A percentile compares a stretch with the other conserved stretches of the same genome.
Evolutionary conservation across 2,888 invertebrate species (phyloP).

Genomic region (Salticus scenicus): DNA sequence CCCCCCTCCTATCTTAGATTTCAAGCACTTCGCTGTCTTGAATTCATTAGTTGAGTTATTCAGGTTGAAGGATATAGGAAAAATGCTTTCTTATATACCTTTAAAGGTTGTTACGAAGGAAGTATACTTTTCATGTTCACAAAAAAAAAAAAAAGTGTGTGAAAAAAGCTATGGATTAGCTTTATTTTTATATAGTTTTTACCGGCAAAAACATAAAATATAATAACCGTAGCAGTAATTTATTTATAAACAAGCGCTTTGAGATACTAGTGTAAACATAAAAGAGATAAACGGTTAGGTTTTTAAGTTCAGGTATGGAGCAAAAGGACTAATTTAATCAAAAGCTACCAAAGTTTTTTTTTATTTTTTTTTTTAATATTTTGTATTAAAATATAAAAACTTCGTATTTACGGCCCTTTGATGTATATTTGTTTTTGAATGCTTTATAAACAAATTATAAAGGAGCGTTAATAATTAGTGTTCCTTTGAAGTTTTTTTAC

Average conservation of each 20-base stretch:
- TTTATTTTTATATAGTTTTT: neutral
- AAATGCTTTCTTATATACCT: slow-evolving; percentile 13
- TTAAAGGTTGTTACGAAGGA: neutral
- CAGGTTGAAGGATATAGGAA: slow-evolving; percentile 36
- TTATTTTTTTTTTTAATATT: no score
- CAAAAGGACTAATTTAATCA: neutral
- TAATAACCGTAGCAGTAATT: neutral
- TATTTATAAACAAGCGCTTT: neutral
- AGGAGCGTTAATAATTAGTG: neutral
- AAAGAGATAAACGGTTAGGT: neutral
- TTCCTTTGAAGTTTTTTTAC: neutral
- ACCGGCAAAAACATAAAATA: neutral
- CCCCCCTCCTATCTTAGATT: slow-evolving; percentile 15
- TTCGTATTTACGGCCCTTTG: neutral
- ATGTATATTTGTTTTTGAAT: neutral
- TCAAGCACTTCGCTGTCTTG: slow-evolving; percentile 47
- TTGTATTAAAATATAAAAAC: no score
- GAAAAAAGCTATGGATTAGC: neutral
- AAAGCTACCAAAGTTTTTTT: neutral
- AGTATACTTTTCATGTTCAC: neutral
- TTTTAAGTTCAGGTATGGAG: neutral
- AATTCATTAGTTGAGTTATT: slow-evolving; percentile 61
- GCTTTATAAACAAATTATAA: neutral
- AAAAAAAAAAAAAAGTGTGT: neutral
- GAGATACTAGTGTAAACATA: slow-evolving; percentile 1